phyloP scores from a whole-genome alignment of 2,888 invertebrate genomes.

The Pyrochroa serraticornis region DNA sequence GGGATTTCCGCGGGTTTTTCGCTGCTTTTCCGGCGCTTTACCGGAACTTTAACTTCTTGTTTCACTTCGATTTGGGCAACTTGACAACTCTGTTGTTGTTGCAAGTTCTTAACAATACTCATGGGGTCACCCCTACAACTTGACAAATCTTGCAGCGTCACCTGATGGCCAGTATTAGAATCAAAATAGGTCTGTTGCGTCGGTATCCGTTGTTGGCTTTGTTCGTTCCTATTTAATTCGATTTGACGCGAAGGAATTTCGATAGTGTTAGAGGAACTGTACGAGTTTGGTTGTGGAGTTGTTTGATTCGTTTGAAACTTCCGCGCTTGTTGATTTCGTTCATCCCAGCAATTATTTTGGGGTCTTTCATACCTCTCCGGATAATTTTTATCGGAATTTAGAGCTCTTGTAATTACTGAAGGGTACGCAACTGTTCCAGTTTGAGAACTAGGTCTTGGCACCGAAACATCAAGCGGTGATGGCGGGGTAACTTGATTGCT shows the following conservation, averaged over 20 bases:
- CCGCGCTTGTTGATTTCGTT: constrained; percentile 59
- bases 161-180: constrained; percentile 63
- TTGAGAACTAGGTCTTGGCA: constrained; percentile 67
- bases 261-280: constrained; percentile 56
- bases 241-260: constrained; percentile 48
- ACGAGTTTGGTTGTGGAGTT: constrained; percentile 54
- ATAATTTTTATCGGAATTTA: constrained; percentile 67
- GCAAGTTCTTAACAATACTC: constrained; percentile 75
- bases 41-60: constrained; percentile 53
- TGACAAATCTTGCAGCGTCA: constrained; percentile 72
- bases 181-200: constrained; percentile 72
- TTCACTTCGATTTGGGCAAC: constrained; percentile 49
- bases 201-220: constrained; percentile 48
- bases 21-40: constrained; percentile 64
- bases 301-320: constrained; percentile 60
- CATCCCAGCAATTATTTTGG: constrained; percentile 63
- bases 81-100: constrained; percentile 52
- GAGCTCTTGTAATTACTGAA: constrained; percentile 79
- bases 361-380: constrained; percentile 63
- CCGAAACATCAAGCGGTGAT: constrained; percentile 73
- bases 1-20: constrained; percentile 60
- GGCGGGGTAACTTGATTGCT: constrained; percentile 66
- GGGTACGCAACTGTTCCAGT: constrained; percentile 74
- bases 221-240: constrained; percentile 38
- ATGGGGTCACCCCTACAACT: constrained; percentile 78